Conservation (phyloP, 2,113 vertebrate genomes). For the human (Homo sapiens) region DNA sequence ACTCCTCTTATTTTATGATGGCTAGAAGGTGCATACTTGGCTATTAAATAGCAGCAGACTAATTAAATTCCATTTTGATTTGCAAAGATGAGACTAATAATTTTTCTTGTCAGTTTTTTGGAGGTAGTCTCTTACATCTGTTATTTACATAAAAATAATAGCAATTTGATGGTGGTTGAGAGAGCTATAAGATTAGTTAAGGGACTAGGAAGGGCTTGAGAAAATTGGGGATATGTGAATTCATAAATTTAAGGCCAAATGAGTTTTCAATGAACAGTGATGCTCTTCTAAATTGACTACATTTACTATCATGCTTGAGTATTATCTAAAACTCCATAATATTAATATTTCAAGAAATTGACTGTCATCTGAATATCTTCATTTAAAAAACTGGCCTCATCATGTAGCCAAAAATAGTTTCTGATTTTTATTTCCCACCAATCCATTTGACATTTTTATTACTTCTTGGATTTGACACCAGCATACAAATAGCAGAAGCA, state of each 20-base stretch:
- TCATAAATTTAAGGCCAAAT: neutral
- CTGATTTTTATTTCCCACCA: slow-evolving; percentile 62
- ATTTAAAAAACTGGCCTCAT: slow-evolving; percentile 39
- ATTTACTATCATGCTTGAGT: neutral
- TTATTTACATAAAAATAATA: slow-evolving; percentile 34
- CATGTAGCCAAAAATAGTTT: slow-evolving; percentile 38
- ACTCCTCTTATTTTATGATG: neutral
- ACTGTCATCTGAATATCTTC: slow-evolving; percentile 32
- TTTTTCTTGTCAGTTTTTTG: slow-evolving; percentile 18
- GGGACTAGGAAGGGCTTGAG: neutral
- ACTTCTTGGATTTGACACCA: slow-evolving; percentile 38
- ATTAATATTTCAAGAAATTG: slow-evolving; percentile 38
- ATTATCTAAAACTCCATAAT: slow-evolving; percentile 32
- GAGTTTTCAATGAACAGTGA: slow-evolving; percentile 22
- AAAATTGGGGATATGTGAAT: neutral
- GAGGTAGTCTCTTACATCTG: neutral
- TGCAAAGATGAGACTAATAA: neutral
- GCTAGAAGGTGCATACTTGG: neutral
- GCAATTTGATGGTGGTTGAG: neutral
- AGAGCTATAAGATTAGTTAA: neutral
- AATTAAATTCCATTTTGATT: neutral
- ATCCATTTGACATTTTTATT: slow-evolving; percentile 56
- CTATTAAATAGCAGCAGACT: neutral
- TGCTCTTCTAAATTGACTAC: slow-evolving; percentile 11
- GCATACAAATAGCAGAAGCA: slow-evolving; percentile 43